These are phyloP conservation scores for Pseudomyrmex gracilis DNA, from an alignment of 1,140 invertebrate species.

Conservation along the genomic window DNA sequence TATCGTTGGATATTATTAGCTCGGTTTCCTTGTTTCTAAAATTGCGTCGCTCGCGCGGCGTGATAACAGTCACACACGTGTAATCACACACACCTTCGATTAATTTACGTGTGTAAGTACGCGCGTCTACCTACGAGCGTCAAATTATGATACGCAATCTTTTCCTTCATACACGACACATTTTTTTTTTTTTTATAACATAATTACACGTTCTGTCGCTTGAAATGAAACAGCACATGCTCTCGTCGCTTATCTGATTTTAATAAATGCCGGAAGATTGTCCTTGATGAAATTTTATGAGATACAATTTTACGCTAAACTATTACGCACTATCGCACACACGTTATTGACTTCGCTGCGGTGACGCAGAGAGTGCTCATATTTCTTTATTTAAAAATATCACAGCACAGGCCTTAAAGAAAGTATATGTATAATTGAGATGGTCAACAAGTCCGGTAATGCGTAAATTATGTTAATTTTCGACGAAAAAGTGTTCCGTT, in stretches of 20 bases:
- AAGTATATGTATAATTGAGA: too few species aligned
- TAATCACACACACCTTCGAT: not conserved
- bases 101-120: not conserved
- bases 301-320: too few species aligned
- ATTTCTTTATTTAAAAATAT: too few species aligned
- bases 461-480: too few species aligned
- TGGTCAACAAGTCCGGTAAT: too few species aligned
- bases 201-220: conserved; percentile 4
- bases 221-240: not conserved
- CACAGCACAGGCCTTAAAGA: too few species aligned
- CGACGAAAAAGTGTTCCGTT: not conserved
- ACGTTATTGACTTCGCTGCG: too few species aligned
- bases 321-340: too few species aligned
- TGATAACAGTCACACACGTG: not conserved
- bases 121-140: not conserved
- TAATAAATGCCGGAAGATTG: conserved; percentile 10
- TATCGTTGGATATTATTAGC: conserved; percentile 44
- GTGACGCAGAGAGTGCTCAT: too few species aligned
- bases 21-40: conserved; percentile 50
- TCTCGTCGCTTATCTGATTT: conserved; percentile 2
- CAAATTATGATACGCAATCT: conserved; percentile 17
- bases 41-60: conserved; percentile 18
- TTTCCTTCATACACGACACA: not conserved
- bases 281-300: not conserved
- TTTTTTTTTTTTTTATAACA: conserved; percentile 5